Evolutionary conservation across 2,888 invertebrate species (phyloP).

Genomic region (Caenorhabditis wallacei): DNA sequence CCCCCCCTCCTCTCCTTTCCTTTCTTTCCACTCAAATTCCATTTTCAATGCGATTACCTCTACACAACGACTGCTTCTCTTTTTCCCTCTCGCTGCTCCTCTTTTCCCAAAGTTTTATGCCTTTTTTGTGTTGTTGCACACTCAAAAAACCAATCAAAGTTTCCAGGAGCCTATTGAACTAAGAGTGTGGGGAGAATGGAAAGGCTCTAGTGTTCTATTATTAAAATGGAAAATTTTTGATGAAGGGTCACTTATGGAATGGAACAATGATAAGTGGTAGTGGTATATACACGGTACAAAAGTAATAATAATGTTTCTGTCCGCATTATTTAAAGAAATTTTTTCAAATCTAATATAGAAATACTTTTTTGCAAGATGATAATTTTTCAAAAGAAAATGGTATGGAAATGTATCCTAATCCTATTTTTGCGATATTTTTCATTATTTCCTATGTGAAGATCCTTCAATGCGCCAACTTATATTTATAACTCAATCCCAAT

Average conservation of each 20-base stretch:
- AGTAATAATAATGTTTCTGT: no score
- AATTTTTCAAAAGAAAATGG: no score
- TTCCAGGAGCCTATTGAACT: constrained; percentile 24
- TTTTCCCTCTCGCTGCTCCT: not conserved
- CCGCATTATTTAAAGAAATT: no score
- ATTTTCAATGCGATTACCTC: constrained; percentile 49
- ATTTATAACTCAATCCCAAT: constrained; percentile 10
- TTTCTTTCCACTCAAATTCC: constrained; percentile 46
- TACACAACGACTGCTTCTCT: constrained; percentile 1
- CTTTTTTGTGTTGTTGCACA: constrained; percentile 21
- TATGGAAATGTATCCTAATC: no score
- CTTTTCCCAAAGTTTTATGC: constrained; percentile 18
- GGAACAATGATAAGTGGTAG: constrained; percentile 11
- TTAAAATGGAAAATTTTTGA: not conserved
- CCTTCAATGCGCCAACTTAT: no score
- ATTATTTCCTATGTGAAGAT: no score
- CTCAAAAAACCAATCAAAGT: constrained; percentile 50
- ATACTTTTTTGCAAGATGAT: no score
- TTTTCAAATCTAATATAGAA: no score
- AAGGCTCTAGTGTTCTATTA: constrained; percentile 3
- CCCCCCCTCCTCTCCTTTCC: constrained; percentile 1
- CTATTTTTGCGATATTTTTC: no score
- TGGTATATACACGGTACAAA: no score
- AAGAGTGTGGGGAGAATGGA: not conserved
- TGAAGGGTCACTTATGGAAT: constrained; percentile 12